These are phyloP conservation scores for Desmodus rotundus DNA, from an alignment of 2,113 vertebrate species.

Conservation along the genomic window DNA sequence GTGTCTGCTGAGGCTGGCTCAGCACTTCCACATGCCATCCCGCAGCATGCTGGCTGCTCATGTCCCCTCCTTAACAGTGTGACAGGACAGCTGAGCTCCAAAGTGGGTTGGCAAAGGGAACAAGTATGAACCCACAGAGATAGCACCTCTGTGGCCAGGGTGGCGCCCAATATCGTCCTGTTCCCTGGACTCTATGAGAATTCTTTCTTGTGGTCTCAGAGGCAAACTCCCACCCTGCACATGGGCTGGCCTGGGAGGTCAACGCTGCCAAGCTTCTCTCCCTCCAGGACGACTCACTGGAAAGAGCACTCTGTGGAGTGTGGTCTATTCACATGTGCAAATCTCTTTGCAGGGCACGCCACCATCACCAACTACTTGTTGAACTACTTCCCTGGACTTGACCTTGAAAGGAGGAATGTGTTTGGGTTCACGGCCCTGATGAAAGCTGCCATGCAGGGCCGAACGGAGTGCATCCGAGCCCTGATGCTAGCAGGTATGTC, in stretches of 20 bases:
- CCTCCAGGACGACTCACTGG: background rate
- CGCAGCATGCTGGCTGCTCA: rapidly evolving
- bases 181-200: background rate
- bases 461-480: slow-evolving; percentile 90
- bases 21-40: rapidly evolving
- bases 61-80: rapidly evolving
- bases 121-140: background rate
- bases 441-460: slow-evolving; percentile 96
- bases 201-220: rapidly evolving
- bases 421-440: slow-evolving; percentile 96
- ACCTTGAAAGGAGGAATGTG: slow-evolving; percentile 92
- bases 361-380: slow-evolving; percentile 94
- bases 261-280: rapidly evolving
- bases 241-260: rapidly evolving
- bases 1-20: background rate
- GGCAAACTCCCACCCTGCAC: background rate
- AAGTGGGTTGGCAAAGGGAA: rapidly evolving
- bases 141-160: rapidly evolving
- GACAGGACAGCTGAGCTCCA: background rate
- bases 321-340: rapidly evolving
- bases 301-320: rapidly evolving
- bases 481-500: slow-evolving; percentile 93
- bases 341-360: slow-evolving; percentile 88
- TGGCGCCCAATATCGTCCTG: rapidly evolving
- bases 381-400: slow-evolving; percentile 93